Conservation (phyloP, 1,140 invertebrate species). For the Maniola jurtina region DNA sequence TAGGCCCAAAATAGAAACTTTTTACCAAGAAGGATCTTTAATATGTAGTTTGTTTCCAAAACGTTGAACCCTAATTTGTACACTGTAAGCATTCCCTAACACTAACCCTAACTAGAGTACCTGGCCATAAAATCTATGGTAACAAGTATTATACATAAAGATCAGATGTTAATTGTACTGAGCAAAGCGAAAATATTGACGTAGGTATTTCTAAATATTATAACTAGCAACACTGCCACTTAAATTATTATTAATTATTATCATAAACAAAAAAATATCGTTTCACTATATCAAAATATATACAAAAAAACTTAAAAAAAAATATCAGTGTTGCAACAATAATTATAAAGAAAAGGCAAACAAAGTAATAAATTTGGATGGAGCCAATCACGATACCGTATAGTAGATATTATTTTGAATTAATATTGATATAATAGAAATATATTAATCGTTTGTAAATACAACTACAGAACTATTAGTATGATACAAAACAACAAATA, state of each 20-base stretch:
- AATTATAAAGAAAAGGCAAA: conserved; percentile 20
- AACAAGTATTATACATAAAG: conserved; percentile 65
- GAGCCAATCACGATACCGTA: conserved; percentile 48
- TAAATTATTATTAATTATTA: conserved; percentile 10
- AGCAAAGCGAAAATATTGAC: conserved; percentile 55
- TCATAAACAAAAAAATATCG: conserved; percentile 14
- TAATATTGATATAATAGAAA: conserved; percentile 54
- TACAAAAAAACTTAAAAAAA: conserved; percentile 14
- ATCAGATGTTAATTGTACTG: conserved; percentile 55
- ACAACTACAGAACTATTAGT: conserved; percentile 63
- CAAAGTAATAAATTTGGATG: conserved; percentile 44
- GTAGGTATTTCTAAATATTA: conserved; percentile 38
- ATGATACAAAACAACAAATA: conserved; percentile 76
- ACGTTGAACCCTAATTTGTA: conserved; percentile 58
- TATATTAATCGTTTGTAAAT: conserved; percentile 67
- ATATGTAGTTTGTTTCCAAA: conserved; percentile 31
- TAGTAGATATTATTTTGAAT: conserved; percentile 35
- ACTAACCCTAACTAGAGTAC: conserved; percentile 65
- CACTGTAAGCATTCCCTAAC: conserved; percentile 59
- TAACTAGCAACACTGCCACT: conserved; percentile 39
- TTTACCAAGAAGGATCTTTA: conserved; percentile 34
- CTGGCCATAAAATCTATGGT: conserved; percentile 74
- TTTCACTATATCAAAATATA: conserved; percentile 10
- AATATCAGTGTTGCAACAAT: conserved; percentile 23
- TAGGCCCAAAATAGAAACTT: conserved; percentile 56